Conservation (phyloP, 2,113 vertebrate genomes). For the Myiozetetes cayanensis region DNA sequence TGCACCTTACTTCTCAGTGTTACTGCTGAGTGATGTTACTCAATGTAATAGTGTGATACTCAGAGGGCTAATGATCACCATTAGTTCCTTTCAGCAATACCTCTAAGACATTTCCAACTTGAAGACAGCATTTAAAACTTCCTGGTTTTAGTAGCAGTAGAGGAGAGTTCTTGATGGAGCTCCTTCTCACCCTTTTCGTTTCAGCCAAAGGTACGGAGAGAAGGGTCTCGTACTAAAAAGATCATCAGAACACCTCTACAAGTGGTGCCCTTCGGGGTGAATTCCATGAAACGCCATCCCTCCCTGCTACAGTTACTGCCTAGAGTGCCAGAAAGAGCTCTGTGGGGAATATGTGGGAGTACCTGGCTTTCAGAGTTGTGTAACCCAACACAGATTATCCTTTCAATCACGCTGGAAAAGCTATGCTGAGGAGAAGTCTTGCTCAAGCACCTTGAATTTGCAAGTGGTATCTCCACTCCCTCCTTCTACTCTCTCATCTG, state of each 20-base stretch:
- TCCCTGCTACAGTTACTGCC: rapidly evolving
- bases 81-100: neutral
- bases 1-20: neutral
- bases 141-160: neutral
- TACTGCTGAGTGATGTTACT: neutral
- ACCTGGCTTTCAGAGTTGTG: neutral
- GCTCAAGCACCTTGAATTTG: neutral
- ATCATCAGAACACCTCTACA: neutral
- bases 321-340: neutral
- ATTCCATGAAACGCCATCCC: neutral
- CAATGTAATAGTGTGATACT: neutral
- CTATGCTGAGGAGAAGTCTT: neutral
- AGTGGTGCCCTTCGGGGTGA: neutral
- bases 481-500: neutral
- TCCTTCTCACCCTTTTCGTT: neutral
- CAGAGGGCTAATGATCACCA: neutral
- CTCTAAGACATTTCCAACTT: neutral
- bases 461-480: neutral
- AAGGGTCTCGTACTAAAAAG: neutral
- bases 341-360: neutral
- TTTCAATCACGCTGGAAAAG: neutral
- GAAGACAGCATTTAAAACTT: neutral
- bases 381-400: neutral
- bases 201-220: neutral
- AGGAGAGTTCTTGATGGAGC: neutral